Conservation (phyloP, 2,888 invertebrate genomes). For the Pseudococcus longispinus region DNA sequence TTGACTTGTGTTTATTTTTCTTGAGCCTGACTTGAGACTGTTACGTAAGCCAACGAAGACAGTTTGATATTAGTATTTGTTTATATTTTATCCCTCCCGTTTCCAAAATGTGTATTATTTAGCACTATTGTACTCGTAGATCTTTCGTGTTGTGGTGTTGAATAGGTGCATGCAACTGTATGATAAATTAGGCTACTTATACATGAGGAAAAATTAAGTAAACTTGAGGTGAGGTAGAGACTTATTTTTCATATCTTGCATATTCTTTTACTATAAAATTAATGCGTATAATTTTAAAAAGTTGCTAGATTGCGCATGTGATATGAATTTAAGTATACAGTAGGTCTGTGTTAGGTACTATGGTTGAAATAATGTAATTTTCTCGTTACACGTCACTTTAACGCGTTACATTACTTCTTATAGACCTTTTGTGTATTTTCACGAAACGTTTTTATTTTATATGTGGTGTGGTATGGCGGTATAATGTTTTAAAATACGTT, state of each 20-base stretch:
- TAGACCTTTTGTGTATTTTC: not conserved
- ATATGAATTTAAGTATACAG: not conserved
- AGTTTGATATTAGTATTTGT: constrained; percentile 13
- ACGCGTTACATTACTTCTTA: not conserved
- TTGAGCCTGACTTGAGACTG: not conserved
- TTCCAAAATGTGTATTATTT: not conserved
- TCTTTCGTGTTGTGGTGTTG: constrained; percentile 20
- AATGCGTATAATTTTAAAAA: not conserved
- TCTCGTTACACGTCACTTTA: constrained; percentile 23
- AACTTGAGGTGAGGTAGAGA: not conserved
- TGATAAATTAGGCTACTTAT: not conserved
- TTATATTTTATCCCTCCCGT: not conserved
- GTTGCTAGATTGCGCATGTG: constrained; percentile 16
- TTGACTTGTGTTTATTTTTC: not conserved
- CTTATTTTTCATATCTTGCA: constrained; percentile 1
- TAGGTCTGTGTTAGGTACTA: not conserved
- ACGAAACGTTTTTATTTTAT: not conserved
- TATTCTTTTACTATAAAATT: not conserved
- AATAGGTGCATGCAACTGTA: constrained; percentile 4
- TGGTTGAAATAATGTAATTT: not conserved
- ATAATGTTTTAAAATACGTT: not conserved
- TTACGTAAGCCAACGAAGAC: not conserved
- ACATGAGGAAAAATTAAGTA: not conserved
- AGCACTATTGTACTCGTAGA: not conserved
- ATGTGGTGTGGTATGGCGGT: not conserved